A percentile compares a stretch with the other conserved stretches of the same genome.
Conservation (phyloP, 2,113 vertebrate species). For the Tachysurus fulvidraco region DNA sequence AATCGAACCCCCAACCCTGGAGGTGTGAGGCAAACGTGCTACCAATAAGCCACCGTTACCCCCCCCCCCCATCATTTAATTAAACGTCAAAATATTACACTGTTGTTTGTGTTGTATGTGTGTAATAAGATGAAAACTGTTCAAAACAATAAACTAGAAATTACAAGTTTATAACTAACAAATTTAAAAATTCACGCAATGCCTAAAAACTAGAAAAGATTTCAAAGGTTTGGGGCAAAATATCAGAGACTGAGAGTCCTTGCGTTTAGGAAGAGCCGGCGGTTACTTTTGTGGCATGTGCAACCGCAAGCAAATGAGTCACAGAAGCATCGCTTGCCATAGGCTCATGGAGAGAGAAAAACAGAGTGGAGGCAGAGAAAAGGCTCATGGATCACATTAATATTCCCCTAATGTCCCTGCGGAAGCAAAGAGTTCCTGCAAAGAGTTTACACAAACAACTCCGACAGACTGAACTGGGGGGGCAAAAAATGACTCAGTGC, state of each 20-base stretch:
- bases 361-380: slow-evolving; percentile 18
- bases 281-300: slow-evolving; percentile 22
- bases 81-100: background rate
- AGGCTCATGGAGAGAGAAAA: background rate
- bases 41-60: no score
- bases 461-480: background rate
- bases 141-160: background rate
- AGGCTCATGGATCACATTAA: slow-evolving; percentile 44
- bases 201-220: background rate
- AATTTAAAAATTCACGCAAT: background rate
- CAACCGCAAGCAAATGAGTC: slow-evolving; percentile 24
- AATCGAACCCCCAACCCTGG: no score
- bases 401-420: slow-evolving; percentile 41
- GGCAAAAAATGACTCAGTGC: background rate
- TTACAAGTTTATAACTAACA: background rate
- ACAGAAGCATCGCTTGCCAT: slow-evolving; percentile 19
- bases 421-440: slow-evolving; percentile 38
- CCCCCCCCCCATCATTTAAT: no score
- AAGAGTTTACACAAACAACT: slow-evolving; percentile 48
- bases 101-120: background rate
- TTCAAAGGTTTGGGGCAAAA: background rate
- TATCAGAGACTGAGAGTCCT: background rate
- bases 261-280: slow-evolving; percentile 21
- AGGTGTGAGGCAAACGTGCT: no score
- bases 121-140: background rate